Evolutionary conservation across 2,113 vertebrate genomes (phyloP), one percentile per base, ranked within the genome.

Genomic region (Ophiodon elongatus): DNA sequence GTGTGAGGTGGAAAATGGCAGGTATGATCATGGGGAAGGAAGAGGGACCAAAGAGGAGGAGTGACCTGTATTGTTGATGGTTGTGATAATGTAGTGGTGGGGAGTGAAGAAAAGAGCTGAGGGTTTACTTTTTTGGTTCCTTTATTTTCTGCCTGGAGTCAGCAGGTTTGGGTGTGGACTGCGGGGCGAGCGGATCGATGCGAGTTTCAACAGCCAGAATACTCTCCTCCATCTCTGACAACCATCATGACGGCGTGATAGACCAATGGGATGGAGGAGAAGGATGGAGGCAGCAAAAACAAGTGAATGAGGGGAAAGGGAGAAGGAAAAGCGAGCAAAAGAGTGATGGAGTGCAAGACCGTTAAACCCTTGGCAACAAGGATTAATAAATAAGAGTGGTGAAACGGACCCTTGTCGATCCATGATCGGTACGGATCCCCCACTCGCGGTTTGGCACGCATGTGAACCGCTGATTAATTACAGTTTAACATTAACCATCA

Each of bases 221-320:
- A 85, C 74, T 80, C 86, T 90, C 87, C 68, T 95, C 88, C 92
- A 92, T 94, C 94, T 94, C 90, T 94, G 92, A 93, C 93, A 93
- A 80, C 23, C 19, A 45, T 69, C 76, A 45, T 33, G 72, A 77
- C 31, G 83, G 79, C 1, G 56, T 85, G 87, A 91, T 88, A 72
- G 90, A 92, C 81, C 75, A 88, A 50, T 31, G 80, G 79, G 86
- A 69, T 71, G 66, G 62, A 57, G 70, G 74, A 73, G 82, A 70
- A 65, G 23, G 71, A 84, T 73, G 74, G 74, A 63, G 74, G 76
- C 57, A 47, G 86, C 15, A 67, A 85, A 71, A 85, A 73, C 25
- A 71, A 81, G 63, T 21, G 45, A 76, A 52, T 54, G 64, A 54
- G 41, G 41, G 72, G 35, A 43, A 21, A 66, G 29, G 15, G 41